Conservation (phyloP, 2,797 vertebrate species). For the Melopsittacus undulatus region DNA sequence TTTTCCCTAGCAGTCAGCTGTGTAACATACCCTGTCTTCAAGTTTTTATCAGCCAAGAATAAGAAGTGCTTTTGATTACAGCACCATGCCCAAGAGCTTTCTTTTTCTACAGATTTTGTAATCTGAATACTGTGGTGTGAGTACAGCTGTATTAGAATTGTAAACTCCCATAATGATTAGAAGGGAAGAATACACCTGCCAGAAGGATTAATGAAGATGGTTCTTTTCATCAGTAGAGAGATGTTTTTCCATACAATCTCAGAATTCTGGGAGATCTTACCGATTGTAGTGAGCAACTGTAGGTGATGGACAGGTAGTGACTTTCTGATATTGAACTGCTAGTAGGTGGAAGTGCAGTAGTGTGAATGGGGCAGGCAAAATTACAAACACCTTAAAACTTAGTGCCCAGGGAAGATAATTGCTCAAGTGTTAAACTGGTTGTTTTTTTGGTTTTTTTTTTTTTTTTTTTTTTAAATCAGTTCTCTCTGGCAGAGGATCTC, state of each 20-base stretch:
- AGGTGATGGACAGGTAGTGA: neutral
- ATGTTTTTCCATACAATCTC: neutral
- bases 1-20: neutral
- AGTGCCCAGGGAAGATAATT: neutral
- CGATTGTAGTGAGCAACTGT: neutral
- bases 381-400: neutral
- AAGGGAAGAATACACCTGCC: conserved; percentile 7
- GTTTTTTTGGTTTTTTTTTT: too few relatives aligned
- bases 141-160: conserved; percentile 50
- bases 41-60: neutral
- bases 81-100: neutral
- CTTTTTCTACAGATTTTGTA: conserved; percentile 8
- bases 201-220: conserved; percentile 11
- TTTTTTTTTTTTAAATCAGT: neutral
- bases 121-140: conserved; percentile 20
- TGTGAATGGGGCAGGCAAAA: neutral
- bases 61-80: neutral
- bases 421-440: neutral
- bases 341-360: neutral
- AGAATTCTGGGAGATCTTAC: neutral
- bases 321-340: neutral
- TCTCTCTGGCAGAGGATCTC: neutral
- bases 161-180: conserved; percentile 37
- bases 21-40: neutral
- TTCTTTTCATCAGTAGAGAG: conserved; percentile 28